Conservation (phyloP, 2,888 invertebrate genomes). For the Serrognathus titanus region DNA sequence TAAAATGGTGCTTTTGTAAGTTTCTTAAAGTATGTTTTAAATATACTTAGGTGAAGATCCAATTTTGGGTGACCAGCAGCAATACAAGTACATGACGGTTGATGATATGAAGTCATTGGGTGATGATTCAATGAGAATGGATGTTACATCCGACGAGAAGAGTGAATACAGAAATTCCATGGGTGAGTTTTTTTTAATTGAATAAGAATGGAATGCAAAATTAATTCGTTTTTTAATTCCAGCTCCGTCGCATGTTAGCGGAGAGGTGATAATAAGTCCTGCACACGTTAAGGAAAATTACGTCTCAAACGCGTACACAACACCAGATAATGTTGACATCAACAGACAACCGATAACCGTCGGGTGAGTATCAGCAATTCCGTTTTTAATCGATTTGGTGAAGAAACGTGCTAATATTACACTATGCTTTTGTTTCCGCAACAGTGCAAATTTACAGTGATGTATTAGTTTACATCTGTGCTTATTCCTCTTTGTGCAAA, state of each 20-base stretch:
- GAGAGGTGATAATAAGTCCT: constrained; percentile 44
- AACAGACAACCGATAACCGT: constrained; percentile 62
- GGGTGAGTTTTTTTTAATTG: constrained; percentile 35
- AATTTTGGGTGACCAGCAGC: constrained; percentile 64
- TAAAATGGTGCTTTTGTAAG: background rate
- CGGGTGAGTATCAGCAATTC: constrained; percentile 53
- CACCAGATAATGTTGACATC: constrained; percentile 60
- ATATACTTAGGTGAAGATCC: constrained; percentile 61
- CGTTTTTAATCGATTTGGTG: background rate
- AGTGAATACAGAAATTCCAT: constrained; percentile 47
- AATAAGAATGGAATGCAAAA: too few relatives aligned
- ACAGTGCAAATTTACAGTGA: constrained; percentile 2
- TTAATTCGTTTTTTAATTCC: constrained; percentile 17
- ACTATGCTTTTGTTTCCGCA: constrained; percentile 3
- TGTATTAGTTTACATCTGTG: too few relatives aligned
- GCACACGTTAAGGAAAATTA: constrained; percentile 43
- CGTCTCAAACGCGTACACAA: constrained; percentile 36
- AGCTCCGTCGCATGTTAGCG: constrained; percentile 47
- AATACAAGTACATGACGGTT: constrained; percentile 76
- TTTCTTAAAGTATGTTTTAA: background rate
- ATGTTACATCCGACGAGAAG: constrained; percentile 49
- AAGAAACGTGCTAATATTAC: constrained; percentile 10
- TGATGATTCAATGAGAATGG: constrained; percentile 62
- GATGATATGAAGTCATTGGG: constrained; percentile 76
- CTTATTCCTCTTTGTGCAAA: too few relatives aligned